A percentile compares a stretch with the other conserved stretches of the same genome.
These are phyloP conservation scores for Aphelinus atriplicis DNA, from an alignment of 1,140 invertebrate genomes.

Conservation along the genomic window DNA sequence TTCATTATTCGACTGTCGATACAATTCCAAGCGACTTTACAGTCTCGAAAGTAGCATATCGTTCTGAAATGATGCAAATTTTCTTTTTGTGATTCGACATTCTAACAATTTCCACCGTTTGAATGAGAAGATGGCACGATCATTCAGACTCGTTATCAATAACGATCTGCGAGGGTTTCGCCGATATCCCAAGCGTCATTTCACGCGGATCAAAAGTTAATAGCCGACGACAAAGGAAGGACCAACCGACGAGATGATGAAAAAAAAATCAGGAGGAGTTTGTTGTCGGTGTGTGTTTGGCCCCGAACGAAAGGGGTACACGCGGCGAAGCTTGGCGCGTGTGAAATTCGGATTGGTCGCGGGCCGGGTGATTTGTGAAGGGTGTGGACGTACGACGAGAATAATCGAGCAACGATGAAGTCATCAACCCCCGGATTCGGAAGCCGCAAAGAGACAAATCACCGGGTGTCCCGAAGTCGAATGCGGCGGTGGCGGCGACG, in stretches of 20 bases:
- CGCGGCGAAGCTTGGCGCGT: background rate
- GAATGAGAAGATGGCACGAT: background rate
- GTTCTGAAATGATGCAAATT: too few species aligned
- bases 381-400: background rate
- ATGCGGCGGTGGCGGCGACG: too few species aligned
- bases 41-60: too few species aligned
- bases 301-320: background rate
- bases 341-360: background rate
- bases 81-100: too few species aligned
- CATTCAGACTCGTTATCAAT: background rate
- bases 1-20: too few species aligned
- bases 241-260: too few species aligned
- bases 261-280: background rate
- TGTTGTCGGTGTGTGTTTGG: background rate
- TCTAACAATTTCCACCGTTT: background rate
- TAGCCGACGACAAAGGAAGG: too few species aligned
- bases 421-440: constrained; percentile 44
- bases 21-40: too few species aligned
- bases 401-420: constrained; percentile 47
- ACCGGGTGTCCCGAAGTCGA: constrained; percentile 38
- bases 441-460: constrained; percentile 59
- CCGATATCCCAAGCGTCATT: too few species aligned
- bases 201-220: too few species aligned
- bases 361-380: constrained; percentile 5
- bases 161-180: too few species aligned